Evolutionary conservation across 2,888 invertebrate genomes (phyloP), one percentile per base, ranked within the genome.

Genomic region (Hoplodrina blanda): DNA sequence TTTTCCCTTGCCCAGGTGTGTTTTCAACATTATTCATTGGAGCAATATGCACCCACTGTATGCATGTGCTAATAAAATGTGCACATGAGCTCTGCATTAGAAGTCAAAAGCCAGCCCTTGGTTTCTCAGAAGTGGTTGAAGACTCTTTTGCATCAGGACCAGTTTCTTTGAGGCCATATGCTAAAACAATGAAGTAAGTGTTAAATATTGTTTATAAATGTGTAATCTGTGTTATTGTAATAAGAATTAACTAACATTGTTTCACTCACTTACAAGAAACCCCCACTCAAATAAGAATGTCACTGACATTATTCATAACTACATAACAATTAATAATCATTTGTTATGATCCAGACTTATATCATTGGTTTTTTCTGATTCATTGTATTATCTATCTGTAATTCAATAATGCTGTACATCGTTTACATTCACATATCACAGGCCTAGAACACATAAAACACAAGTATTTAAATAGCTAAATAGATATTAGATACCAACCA

Each of bases 1-100:
- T 52, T 33, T 56, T 20, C 10, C 53, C 15, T 10, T 69, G 11
- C 11, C 20, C 56, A 88, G 98, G 98, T 80, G 96, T 98, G 33
- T 96, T 98, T 85, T 98, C 98, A 6, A 97, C 99, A 1, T 92
- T 98, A 69, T 86, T 98, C 17, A 98, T 99, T 96, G 99, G 99
- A 17, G 95, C 97, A n/a, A 97, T 99, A 81, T 98, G 98, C 91
- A 98, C 98, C 17, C 99, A 99, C 92, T 99, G 99, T 93, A 99
- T 98, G 98, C 98, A 98, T 90, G 97, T 98, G 93, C 94, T 98
- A 89, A 98, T 97, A 25, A 95, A 96, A 69, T 98, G 98, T 91
- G 97, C 98, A 13, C 97, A 97, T 88, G 98, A 98, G 87, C 92
- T 98, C 13, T 97, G 98, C 89, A 95, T 97, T 69, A 95, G 98